phyloP scores from a whole-genome alignment of 2,797 vertebrate genomes.

The Sarcophilus harrisii region DNA sequence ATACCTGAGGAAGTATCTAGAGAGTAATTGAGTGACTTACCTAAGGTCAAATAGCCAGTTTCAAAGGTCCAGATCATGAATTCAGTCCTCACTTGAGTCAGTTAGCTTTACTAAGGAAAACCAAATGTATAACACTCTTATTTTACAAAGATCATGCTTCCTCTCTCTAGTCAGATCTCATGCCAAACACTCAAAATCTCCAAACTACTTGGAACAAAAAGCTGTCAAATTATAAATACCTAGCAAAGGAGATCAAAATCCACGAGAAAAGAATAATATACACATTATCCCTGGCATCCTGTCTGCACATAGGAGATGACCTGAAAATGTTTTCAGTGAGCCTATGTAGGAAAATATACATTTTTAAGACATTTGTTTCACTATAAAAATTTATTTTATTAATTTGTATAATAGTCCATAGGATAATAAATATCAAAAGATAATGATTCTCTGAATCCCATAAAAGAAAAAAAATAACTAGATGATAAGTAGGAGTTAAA shows the following conservation, averaged over 20 bases:
- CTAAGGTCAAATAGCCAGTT: too few relatives aligned
- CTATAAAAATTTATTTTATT: neutral
- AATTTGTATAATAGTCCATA: neutral
- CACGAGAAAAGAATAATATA: neutral
- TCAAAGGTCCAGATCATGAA: neutral
- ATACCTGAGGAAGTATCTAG: neutral
- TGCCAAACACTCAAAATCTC: neutral
- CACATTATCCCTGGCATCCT: neutral
- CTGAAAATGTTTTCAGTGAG: neutral
- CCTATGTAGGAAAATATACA: neutral
- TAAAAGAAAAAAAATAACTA: neutral
- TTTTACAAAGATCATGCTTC: neutral
- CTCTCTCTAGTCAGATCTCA: neutral
- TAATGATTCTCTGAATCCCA: neutral
- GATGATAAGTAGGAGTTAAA: neutral
- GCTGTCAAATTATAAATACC: neutral
- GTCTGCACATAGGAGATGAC: neutral
- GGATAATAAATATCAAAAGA: neutral
- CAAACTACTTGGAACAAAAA: neutral
- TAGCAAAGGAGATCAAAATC: neutral
- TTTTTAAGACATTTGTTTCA: neutral
- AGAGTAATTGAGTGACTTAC: neutral
- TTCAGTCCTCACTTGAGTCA: neutral
- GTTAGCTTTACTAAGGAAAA: neutral
- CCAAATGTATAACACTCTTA: neutral